Base-by-base conservation (phyloP, 2,888 invertebrate species). In the Tiliacea aurago region DNA sequence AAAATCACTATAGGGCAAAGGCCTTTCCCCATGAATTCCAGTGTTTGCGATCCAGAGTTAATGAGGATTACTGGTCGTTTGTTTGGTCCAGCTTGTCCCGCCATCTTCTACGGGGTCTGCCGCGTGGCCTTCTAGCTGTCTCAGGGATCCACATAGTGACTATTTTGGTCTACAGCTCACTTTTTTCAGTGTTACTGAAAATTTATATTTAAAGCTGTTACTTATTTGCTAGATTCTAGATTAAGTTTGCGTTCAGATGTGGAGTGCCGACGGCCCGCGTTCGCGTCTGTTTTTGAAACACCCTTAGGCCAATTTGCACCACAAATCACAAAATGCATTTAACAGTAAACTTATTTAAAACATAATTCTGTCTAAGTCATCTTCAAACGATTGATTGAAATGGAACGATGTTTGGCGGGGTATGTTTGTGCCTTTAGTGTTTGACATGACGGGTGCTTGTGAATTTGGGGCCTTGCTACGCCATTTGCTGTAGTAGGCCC, bases 161-260 rank as follows among this genome's bases (percentile, higher is more conserved):
- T n/a, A 28, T 28, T 28, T 28, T 28, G 28, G 28, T 3, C 28
- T 28, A 28, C 28, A 28, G 28, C 28, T 28, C 28, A 28, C 28
- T 64, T 67, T 74, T 70, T 51, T 55, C 23, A 51, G 75, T 53
- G 56, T 47, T n/a, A 20, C 43, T 63, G 13, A 37, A 23, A 68
- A 77, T 47, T 37, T 64, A 65, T 41, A 62, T 55, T 62, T 7
- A 70, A 66, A 67, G 33, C n/a, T 79, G 11, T 23, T 71, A 41
- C 56, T 58, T 70, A 70, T 70, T 76, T 59, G 62, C 67, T 56
- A 59, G 71, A 59, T 64, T 76, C 43, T 61, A 51, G 59, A 28
- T 15, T 79, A 53, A 77, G 33, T 66, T 43, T 3, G 49, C 28
- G n/a, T 78, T 10, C 53, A 23, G 63, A n/a, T 18, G 20, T 23